Evolutionary conservation across 2,888 invertebrate genomes (phyloP).

Genomic region (Hedya salicella): DNA sequence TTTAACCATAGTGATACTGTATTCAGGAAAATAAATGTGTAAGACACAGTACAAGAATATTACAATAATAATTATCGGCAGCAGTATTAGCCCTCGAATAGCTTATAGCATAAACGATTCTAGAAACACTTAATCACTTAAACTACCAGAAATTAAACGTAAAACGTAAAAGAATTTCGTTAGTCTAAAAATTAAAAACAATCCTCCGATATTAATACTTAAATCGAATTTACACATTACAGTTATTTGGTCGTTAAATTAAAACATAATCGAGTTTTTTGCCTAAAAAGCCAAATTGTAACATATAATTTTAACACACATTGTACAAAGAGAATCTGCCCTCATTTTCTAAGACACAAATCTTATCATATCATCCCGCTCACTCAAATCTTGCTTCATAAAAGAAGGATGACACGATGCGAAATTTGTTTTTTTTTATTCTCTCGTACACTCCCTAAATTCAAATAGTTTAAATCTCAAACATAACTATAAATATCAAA

Average conservation of each 20-base stretch:
- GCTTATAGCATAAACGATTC: not conserved
- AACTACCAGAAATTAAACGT: conserved; percentile 14
- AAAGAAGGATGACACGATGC: too few species aligned
- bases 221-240: conserved; percentile 49
- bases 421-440: too few species aligned
- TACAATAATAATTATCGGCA: conserved; percentile 7
- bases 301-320: conserved; percentile 12
- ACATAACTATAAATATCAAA: not conserved
- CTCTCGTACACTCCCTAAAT: not conserved
- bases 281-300: conserved; percentile 70
- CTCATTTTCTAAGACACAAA: not conserved
- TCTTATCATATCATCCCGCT: not conserved
- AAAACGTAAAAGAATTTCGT: conserved; percentile 10
- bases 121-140: conserved; percentile 14
- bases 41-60: conserved; percentile 11
- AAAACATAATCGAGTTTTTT: conserved; percentile 53
- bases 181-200: conserved; percentile 33
- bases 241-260: conserved; percentile 61
- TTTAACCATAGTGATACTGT: not conserved
- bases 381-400: too few species aligned
- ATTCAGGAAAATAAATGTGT: not conserved
- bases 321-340: not conserved
- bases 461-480: not conserved
- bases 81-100: not conserved
- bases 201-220: conserved; percentile 11